These are phyloP conservation scores for Neofelis nebulosa DNA, from an alignment of 2,113 vertebrate genomes.

Conservation along the genomic window DNA sequence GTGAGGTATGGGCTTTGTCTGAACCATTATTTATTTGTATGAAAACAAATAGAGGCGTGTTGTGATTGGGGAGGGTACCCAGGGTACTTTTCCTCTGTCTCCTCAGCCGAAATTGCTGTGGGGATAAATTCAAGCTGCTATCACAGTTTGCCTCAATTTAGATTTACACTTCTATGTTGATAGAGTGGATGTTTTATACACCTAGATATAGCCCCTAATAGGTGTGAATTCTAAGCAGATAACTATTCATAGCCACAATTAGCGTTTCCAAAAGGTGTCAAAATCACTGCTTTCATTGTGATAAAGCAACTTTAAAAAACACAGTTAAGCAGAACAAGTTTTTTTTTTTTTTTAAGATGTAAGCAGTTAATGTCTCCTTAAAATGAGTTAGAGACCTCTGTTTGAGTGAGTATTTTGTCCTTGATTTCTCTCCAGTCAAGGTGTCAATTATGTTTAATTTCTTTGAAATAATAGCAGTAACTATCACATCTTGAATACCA, in stretches of 20 bases:
- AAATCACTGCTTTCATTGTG: constrained; percentile 14
- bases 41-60: neutral
- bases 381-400: neutral
- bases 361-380: constrained; percentile 26
- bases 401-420: neutral
- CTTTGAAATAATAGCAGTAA: neutral
- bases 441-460: constrained; percentile 4
- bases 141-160: constrained; percentile 70
- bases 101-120: neutral
- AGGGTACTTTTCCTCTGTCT: neutral
- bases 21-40: neutral
- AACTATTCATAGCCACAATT: constrained; percentile 52
- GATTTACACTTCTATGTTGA: constrained; percentile 67
- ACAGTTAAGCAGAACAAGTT: constrained; percentile 36
- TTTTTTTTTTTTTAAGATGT: neutral
- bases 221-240: constrained; percentile 58
- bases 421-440: neutral
- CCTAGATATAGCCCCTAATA: constrained; percentile 6
- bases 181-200: constrained; percentile 55
- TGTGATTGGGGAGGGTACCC: neutral
- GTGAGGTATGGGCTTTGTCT: neutral
- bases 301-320: constrained; percentile 38
- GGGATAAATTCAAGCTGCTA: constrained; percentile 27
- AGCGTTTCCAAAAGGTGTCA: constrained; percentile 55
- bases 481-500: neutral